Evolutionary conservation across 2,113 vertebrate genomes (phyloP).

Genomic region (Atlantisia rogersi): DNA sequence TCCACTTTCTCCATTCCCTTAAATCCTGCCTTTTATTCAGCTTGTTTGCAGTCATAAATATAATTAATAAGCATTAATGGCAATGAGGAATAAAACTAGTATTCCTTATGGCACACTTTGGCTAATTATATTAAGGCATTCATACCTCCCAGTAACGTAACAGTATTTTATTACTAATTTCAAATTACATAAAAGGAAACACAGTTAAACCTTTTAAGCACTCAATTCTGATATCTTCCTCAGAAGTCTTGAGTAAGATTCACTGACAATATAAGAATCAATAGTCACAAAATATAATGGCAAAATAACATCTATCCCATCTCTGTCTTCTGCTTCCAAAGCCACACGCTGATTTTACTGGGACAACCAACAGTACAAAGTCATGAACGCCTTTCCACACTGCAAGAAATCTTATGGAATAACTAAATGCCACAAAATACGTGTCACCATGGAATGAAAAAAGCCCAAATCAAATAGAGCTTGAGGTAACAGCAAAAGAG

Average conservation of each 20-base stretch:
- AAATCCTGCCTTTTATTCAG: background rate
- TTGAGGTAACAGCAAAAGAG: background rate
- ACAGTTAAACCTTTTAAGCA: background rate
- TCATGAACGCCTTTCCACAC: background rate
- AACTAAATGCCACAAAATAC: background rate
- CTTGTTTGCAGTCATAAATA: background rate
- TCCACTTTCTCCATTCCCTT: background rate
- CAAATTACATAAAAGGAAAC: background rate
- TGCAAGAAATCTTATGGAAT: background rate
- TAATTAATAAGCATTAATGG: background rate
- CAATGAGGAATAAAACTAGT: background rate
- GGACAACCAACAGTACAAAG: background rate
- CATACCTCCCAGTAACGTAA: background rate
- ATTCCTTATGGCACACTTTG: background rate
- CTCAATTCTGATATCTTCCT: background rate
- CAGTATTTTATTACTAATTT: background rate
- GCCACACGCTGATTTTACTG: background rate
- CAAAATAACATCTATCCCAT: background rate
- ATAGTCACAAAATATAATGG: background rate
- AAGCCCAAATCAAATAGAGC: background rate
- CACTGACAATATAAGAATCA: background rate
- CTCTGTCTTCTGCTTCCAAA: background rate
- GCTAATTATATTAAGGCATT: background rate
- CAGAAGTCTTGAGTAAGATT: background rate
- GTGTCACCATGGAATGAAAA: background rate